Evolutionary conservation across 2,888 invertebrate species (phyloP), one percentile per base, ranked within the genome.

Genomic region (Macaria liturata): DNA sequence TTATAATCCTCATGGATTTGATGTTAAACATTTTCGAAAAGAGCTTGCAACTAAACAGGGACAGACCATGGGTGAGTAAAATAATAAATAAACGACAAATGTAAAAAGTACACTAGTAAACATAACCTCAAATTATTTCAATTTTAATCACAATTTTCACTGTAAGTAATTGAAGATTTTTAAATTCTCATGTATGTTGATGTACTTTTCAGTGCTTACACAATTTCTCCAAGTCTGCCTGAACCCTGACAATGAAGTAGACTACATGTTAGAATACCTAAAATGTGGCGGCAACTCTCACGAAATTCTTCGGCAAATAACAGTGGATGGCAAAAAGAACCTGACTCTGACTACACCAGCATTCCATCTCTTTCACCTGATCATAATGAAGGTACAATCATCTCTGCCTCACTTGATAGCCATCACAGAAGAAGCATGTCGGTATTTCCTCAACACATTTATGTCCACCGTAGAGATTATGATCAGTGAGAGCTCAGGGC

Each of bases 381-480:
- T 96, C 40, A 88, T 96, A 49, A 87, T 95, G 61, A 95, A 95
- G 76, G 94, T 96, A 39, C 91, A 94, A 47, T 91, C 94, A 0
- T 92, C 94, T 9, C 90, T 93, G 56, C 94, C 94, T 0, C 89
- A 93, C 59, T 92, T 94, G 79, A 90, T 94, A 54, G 84, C 93
- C 8, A 92, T 92, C 4, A 94, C 95, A 0, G 93, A 94, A 61
- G 94, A 95, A 84, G 94, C 95, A 0, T 95, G 95, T 65, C 91
- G 94, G 0, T 95, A 95, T 65, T 93, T 96, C 62, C 81, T 96
- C 0, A 96, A 95, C 72, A 93, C 93, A 8, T 94, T 95, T 72
- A 89, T 95, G 65, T 81, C 93, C 0, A 87, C 94, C 0, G 81
- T 96, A 3, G 95, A 96, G 70, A 93, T 94, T 49, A 94, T 96